A percentile compares a stretch with the other conserved stretches of the same genome.
phyloP scores from a whole-genome alignment of 2,888 invertebrate species.

The Apoda limacodes region DNA sequence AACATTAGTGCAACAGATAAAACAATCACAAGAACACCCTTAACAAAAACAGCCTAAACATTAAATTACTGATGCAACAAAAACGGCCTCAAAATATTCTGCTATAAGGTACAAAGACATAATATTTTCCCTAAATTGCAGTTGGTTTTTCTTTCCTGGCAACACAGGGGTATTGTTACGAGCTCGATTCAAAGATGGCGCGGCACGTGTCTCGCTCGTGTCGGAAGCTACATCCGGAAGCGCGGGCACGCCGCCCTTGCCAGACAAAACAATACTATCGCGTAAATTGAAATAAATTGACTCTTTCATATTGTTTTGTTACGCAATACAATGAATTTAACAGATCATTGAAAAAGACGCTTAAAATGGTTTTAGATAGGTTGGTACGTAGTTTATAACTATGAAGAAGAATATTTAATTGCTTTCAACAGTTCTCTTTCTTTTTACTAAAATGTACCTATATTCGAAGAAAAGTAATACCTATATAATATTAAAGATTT shows the following conservation, averaged over 20 bases:
- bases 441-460: no score
- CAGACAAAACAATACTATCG: constrained; percentile 54
- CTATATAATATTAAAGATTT: no score
- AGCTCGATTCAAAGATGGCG: constrained; percentile 61
- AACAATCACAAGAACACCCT: constrained; percentile 36
- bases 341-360: constrained; percentile 33
- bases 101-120: no score
- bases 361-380: no score
- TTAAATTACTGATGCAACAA: constrained; percentile 10
- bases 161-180: constrained; percentile 47
- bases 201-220: constrained; percentile 61
- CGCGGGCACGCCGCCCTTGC: constrained; percentile 48
- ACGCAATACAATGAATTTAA: constrained; percentile 33
- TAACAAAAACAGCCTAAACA: constrained; percentile 1
- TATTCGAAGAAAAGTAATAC: no score
- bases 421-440: no score
- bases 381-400: no score
- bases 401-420: no score
- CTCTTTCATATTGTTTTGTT: constrained; percentile 45
- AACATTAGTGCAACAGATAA: constrained; percentile 56
- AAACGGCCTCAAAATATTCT: constrained; percentile 6
- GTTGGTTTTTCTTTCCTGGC: constrained; percentile 38
- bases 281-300: constrained; percentile 70
- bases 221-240: constrained; percentile 55
- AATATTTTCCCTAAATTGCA: constrained; percentile 18